Evolutionary conservation across 2,888 invertebrate species (phyloP).

Genomic region (Dynastes grantii): DNA sequence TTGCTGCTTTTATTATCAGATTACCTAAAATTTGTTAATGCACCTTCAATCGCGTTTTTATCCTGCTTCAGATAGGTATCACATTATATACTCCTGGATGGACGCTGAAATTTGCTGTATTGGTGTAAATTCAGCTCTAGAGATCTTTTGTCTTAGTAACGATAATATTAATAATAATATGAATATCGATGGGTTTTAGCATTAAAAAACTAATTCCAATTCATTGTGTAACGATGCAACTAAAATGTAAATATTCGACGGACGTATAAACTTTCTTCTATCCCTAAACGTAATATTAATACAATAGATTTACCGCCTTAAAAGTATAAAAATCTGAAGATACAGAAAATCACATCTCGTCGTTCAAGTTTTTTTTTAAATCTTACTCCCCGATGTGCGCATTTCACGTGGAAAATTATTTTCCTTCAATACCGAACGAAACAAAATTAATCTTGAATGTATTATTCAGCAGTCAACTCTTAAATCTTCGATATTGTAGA

Average conservation of each 20-base stretch:
- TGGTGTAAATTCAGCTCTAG: background rate
- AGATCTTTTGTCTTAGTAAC: background rate
- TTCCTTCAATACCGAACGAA: conserved; percentile 86
- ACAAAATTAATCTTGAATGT: conserved; percentile 85
- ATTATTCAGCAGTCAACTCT: conserved; percentile 78
- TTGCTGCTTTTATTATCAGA: too few species aligned
- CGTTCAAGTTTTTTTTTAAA: too few species aligned
- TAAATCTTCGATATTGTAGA: conserved; percentile 69
- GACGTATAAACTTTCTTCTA: conserved; percentile 1
- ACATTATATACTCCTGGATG: too few species aligned
- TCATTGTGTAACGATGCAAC: conserved; percentile 2
- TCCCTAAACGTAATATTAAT: background rate
- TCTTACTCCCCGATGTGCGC: conserved; percentile 65
- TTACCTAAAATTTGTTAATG: too few species aligned
- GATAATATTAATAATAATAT: background rate
- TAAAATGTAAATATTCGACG: conserved; percentile 7
- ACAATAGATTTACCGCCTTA: background rate
- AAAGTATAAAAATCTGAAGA: background rate
- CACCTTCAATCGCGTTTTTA: too few species aligned
- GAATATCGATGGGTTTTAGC: background rate
- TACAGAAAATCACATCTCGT: conserved; percentile 10
- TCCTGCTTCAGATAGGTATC: too few species aligned
- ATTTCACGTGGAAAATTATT: conserved; percentile 93
- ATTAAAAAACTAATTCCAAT: background rate
- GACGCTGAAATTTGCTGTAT: too few species aligned